Evolutionary conservation across 2,888 invertebrate genomes (phyloP).

Genomic region (Cheilosia impressa): DNA sequence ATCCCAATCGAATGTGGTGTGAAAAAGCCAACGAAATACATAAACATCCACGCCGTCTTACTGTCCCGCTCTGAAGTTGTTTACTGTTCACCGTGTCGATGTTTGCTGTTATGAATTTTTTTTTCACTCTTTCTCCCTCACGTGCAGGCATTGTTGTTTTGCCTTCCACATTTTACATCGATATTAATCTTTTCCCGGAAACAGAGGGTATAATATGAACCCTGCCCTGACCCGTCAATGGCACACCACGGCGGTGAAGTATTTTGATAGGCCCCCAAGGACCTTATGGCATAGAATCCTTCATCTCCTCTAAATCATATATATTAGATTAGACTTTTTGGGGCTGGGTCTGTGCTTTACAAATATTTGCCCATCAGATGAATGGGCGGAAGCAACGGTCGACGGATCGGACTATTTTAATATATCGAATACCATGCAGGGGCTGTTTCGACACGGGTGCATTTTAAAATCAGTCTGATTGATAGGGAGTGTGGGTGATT

Average conservation of each 20-base stretch:
- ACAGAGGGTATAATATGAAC: conserved; percentile 31
- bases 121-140: neutral
- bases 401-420: conserved; percentile 20
- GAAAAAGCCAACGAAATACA: conserved; percentile 39
- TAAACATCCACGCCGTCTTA: neutral
- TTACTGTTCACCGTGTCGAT: conserved; percentile 26
- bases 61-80: neutral
- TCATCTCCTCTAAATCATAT: conserved; percentile 31
- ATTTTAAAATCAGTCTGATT: neutral
- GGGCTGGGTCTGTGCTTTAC: neutral
- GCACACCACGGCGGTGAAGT: conserved; percentile 41
- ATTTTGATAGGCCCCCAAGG: conserved; percentile 38
- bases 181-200: conserved; percentile 58
- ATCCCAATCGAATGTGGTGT: conserved; percentile 38
- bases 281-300: conserved; percentile 50
- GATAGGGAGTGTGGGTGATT: neutral
- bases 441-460: conserved; percentile 1
- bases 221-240: conserved; percentile 20
- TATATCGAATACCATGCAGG: neutral
- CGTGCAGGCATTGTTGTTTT: conserved; percentile 20
- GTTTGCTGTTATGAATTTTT: conserved; percentile 32
- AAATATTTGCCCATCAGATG: conserved; percentile 27
- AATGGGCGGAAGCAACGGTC: conserved; percentile 3
- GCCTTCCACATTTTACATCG: conserved; percentile 43
- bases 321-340: conserved; percentile 44